Evolutionary conservation across 64 coral and sea anemone species (phyloP), one percentile per base, ranked within the genome.

Genomic region (Cladopsammia gracilis): DNA sequence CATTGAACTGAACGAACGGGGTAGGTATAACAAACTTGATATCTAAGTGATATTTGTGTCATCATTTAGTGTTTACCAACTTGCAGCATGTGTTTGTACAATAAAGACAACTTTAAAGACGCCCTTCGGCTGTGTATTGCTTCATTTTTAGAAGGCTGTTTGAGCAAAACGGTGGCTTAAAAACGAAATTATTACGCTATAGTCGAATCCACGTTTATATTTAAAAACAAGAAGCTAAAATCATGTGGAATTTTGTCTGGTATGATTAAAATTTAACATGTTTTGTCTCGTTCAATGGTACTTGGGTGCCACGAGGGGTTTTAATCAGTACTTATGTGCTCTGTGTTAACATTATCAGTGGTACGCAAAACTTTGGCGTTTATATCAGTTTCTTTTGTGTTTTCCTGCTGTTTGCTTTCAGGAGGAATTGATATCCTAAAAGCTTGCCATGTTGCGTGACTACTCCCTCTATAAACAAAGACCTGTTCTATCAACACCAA

Each of bases 361-460:
- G 3, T 3, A 22, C 6, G 15, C 0, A 11, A 49, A 7, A 25
- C 22, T 9, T 54, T 1, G 20, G 19, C 44, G 4, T 84, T 20
- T 62, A 11, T 19, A 18, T 62, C 8, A 68, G 80, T 8, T 13
- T 50, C 4, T 3, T 24, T 48, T 2, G 20, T 13, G 49, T 12
- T 51, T 48, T 9, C 25, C 56, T 68, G 53, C 12, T 12, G 19
- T 34, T 66, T 64, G 16, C 19, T 67, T 67, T 68, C 61, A 47
- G 34, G 16, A 5, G 9, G 9, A 18, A 84, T 49, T 84, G 13
- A 48, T 47, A 49, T 84, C 22, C 11, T 7, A 49, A 12, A 50
- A n/a, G 10, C 58, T 82, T 58, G 52, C 24, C 22, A 48, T 48
- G 45, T 84, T 84, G 80, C 80, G 80, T 84, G 80, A 84, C 80